Conservation (phyloP, 2,888 invertebrate genomes). For the Amphipyra berbera region DNA sequence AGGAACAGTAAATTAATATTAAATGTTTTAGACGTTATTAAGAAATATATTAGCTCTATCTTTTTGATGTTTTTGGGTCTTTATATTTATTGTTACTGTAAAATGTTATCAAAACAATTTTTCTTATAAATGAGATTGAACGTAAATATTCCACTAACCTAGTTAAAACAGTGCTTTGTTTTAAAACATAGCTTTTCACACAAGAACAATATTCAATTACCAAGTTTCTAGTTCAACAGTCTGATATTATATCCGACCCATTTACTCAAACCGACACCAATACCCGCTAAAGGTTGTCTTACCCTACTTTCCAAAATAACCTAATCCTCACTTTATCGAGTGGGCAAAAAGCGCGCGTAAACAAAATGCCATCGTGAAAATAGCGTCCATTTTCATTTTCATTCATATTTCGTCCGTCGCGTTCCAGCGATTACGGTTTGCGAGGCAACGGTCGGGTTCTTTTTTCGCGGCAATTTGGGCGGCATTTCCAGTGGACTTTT, state of each 20-base stretch:
- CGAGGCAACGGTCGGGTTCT: conserved; percentile 71
- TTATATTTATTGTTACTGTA: too few species aligned
- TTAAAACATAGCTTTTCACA: conserved; percentile 10
- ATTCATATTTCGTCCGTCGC: conserved; percentile 79
- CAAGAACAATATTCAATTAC: conserved; percentile 37
- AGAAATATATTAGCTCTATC: too few species aligned
- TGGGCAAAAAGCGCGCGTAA: conserved; percentile 66
- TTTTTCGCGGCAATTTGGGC: conserved; percentile 82
- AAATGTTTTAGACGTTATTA: too few species aligned
- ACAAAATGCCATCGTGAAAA: conserved; percentile 76
- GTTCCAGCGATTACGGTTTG: conserved; percentile 80
- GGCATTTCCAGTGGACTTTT: conserved; percentile 79
- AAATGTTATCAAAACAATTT: too few species aligned
- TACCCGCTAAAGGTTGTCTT: conserved; percentile 55
- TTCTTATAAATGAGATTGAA: too few species aligned
- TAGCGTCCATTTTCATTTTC: conserved; percentile 76
- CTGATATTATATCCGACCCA: conserved; percentile 52
- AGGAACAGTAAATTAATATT: neutral
- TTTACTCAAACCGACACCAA: conserved; percentile 47
- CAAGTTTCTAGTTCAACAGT: conserved; percentile 34
- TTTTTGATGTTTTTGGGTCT: too few species aligned
- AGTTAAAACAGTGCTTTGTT: conserved; percentile 10
- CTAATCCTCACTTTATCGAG: conserved; percentile 65
- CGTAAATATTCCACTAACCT: neutral
- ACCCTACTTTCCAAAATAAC: conserved; percentile 64